A percentile compares a stretch with the other conserved stretches of the same genome.
phyloP scores from a whole-genome alignment of 2,113 vertebrate genomes.

The Epinephelus lanceolatus region DNA sequence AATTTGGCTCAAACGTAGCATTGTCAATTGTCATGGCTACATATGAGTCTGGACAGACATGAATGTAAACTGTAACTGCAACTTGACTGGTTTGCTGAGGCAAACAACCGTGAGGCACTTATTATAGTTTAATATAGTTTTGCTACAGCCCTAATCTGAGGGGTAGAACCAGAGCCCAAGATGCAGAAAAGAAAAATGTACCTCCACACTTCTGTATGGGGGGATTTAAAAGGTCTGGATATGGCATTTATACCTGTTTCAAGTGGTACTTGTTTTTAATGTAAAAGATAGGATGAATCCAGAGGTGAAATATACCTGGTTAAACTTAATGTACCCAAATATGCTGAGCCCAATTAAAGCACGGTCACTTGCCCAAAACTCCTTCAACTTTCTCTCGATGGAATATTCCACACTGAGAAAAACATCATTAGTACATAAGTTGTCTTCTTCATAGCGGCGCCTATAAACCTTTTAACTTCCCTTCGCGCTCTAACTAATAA shows the following conservation, averaged over 20 bases:
- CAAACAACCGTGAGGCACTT: too few species aligned
- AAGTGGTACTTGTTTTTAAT: not conserved
- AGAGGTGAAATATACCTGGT: not conserved
- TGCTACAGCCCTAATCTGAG: not conserved
- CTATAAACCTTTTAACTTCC: not conserved
- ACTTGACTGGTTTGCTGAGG: too few species aligned
- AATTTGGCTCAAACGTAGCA: too few species aligned
- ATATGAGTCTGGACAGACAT: too few species aligned
- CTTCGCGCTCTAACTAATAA: not conserved
- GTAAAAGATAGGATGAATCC: not conserved
- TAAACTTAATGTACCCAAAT: not conserved
- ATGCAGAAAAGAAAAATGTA: not conserved
- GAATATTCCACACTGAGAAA: slow-evolving; percentile 18
- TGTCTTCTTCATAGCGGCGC: not conserved
- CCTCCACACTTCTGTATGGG: not conserved
- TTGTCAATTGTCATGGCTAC: too few species aligned
- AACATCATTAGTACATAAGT: slow-evolving; percentile 20
- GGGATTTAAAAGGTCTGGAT: not conserved
- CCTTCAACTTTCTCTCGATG: not conserved
- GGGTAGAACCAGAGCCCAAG: not conserved
- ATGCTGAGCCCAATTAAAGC: not conserved
- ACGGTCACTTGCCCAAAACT: not conserved
- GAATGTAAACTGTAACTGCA: too few species aligned
- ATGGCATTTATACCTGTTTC: not conserved
- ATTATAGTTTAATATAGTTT: too few species aligned